Evolutionary conservation across 2,797 vertebrate genomes (phyloP).

Genomic region (Labroides dimidiatus): DNA sequence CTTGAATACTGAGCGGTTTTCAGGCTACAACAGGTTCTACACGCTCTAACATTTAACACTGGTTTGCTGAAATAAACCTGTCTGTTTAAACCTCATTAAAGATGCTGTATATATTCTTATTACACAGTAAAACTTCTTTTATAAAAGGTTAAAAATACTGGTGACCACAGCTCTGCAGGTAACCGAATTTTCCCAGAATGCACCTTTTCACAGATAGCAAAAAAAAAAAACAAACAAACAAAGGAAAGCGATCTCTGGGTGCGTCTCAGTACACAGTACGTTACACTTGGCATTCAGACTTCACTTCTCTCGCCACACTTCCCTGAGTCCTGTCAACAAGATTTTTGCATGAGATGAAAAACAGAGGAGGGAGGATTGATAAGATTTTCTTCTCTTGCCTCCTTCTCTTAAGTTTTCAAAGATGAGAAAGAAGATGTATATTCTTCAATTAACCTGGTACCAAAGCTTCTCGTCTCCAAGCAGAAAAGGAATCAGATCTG

Average conservation of each 20-base stretch:
- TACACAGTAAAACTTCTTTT: conserved; percentile 61
- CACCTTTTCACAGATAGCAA: conserved; percentile 48
- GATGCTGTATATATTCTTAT: conserved; percentile 51
- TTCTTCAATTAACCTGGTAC: not conserved
- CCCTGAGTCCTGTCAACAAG: conserved; percentile 61
- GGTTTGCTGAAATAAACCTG: conserved; percentile 46
- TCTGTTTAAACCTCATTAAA: conserved; percentile 56
- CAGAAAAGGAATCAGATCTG: not conserved
- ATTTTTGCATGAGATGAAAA: conserved; percentile 38
- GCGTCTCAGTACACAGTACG: conserved; percentile 39
- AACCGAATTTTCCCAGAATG: conserved; percentile 52
- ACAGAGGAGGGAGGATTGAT: conserved; percentile 14
- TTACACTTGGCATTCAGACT: conserved; percentile 53
- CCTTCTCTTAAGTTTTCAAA: not conserved
- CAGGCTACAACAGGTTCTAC: conserved; percentile 35
- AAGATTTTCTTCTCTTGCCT: conserved; percentile 8
- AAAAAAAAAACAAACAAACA: not conserved
- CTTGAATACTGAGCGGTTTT: conserved; percentile 52
- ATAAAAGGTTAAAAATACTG: conserved; percentile 53
- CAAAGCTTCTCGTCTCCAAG: not conserved
- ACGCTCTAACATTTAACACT: conserved; percentile 24
- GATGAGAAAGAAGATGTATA: not conserved
- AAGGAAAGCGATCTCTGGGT: conserved; percentile 22
- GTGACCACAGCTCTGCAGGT: conserved; percentile 44
- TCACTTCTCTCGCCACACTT: conserved; percentile 55